Percentiles rank a stretch among this genome's conserved stretches.
Evolutionary conservation across 1,140 invertebrate species (phyloP).

Genomic region (Drosophila serrata): DNA sequence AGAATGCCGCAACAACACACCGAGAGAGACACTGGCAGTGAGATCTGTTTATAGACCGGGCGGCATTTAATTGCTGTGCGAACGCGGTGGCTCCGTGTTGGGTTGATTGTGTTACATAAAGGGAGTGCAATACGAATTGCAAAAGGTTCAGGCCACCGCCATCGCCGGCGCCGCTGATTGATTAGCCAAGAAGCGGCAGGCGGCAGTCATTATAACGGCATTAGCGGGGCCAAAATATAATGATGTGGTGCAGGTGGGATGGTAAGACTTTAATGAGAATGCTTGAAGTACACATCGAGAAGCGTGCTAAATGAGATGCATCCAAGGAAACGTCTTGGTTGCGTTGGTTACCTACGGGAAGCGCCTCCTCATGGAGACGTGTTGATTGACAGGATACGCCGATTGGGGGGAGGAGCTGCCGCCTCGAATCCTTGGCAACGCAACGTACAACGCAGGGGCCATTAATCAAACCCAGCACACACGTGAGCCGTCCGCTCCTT

Average conservation of each 20-base stretch:
- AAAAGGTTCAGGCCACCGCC: slow-evolving; percentile 14
- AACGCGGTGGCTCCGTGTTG: slow-evolving; percentile 8
- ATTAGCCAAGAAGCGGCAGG: slow-evolving; percentile 20
- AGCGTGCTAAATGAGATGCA: slow-evolving; percentile 47
- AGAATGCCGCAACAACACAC: slow-evolving; percentile 64
- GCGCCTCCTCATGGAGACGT: slow-evolving; percentile 44
- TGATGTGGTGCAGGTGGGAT: slow-evolving; percentile 30
- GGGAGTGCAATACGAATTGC: slow-evolving; percentile 1
- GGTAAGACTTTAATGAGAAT: slow-evolving; percentile 52
- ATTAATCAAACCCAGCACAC: slow-evolving; percentile 67
- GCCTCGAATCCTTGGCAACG: slow-evolving; percentile 18
- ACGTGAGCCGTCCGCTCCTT: slow-evolving; percentile 38
- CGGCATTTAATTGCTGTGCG: slow-evolving; percentile 70
- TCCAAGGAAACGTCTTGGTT: slow-evolving; percentile 22
- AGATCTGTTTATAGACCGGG: slow-evolving; percentile 76
- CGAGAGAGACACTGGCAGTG: slow-evolving; percentile 68
- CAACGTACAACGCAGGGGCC: background rate
- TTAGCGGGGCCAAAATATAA: slow-evolving; percentile 12
- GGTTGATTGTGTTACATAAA: slow-evolving; percentile 51
- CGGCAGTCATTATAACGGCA: slow-evolving; percentile 32
- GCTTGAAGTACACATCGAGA: slow-evolving; percentile 41
- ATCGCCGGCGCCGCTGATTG: slow-evolving; percentile 4
- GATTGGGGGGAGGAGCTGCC: slow-evolving; percentile 6
- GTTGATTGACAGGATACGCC: slow-evolving; percentile 75
- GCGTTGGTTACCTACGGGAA: slow-evolving; percentile 59